These are phyloP conservation scores for Acropternis orthonyx DNA, from an alignment of 2,797 vertebrate species.

Conservation along the genomic window DNA sequence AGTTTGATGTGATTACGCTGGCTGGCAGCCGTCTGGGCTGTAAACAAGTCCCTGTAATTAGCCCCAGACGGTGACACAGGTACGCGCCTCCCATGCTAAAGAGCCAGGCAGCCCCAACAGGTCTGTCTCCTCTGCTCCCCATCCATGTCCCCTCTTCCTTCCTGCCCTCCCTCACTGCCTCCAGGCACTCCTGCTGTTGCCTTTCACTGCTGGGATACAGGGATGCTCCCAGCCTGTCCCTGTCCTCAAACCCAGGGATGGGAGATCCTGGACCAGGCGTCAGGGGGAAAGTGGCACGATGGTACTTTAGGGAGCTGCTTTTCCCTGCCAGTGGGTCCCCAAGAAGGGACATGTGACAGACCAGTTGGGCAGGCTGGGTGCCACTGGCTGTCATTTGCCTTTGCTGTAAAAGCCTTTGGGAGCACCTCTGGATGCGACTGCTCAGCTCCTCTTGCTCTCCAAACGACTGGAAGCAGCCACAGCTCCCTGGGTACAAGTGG, in stretches of 20 bases:
- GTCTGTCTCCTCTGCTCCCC: slow-evolving; percentile 28
- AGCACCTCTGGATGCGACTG: background rate
- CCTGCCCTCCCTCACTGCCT: background rate
- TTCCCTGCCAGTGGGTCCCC: background rate
- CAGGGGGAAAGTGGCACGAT: background rate
- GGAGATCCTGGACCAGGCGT: background rate
- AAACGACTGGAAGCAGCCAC: background rate
- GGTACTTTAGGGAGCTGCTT: background rate
- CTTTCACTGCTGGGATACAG: background rate
- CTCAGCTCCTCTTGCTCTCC: background rate
- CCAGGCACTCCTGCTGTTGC: background rate
- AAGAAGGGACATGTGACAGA: background rate
- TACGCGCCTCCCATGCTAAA: slow-evolving; percentile 31
- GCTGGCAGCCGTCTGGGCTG: slow-evolving; percentile 53
- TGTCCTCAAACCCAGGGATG: background rate
- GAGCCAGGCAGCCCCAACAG: slow-evolving; percentile 51
- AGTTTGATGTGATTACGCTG: background rate
- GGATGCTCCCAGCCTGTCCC: background rate
- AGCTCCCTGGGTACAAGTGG: background rate
- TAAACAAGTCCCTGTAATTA: slow-evolving; percentile 57
- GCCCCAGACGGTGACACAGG: slow-evolving; percentile 52
- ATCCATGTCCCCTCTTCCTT: slow-evolving; percentile 6
- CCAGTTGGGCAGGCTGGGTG: background rate
- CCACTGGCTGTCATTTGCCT: background rate
- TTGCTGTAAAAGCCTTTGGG: background rate